Base-by-base conservation (phyloP, 2,888 invertebrate species). In the Shargacucullia verbasci region DNA sequence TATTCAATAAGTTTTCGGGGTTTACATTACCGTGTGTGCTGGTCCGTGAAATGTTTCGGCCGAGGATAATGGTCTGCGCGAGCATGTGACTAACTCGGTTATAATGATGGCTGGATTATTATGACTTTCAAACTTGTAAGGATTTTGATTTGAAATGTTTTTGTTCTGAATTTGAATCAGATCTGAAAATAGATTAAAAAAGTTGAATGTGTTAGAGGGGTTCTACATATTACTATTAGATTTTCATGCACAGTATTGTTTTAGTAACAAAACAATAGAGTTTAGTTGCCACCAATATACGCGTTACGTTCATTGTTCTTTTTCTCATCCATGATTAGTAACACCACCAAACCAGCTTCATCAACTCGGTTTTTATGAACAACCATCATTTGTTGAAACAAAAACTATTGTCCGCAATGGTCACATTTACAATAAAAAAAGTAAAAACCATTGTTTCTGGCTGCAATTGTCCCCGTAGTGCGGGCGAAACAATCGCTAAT, bases 1-100 rank as follows among this genome's bases (percentile, higher is more conserved):
- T 84, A 89, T 90, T 91, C 87, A 89, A 89, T 89, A 90, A 91
- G 86, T 90, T 91, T 73, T 84, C 70, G 84, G 41, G 87, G 83
- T 83, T 85, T 86, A 80, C 84, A 87, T 90, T 89, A 89, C 86
- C 76, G 80, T 78, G 87, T 79, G 79, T 78, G 82, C 85, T 87
- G 89, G 79, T 68, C 86, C 87, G 89, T 88, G 87, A 88, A 90
- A 91, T 91, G 83, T 81, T 83, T 81, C 70, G 79, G 78, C 67
- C 73, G 68, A 59, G 70, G 73, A 82, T 80, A 80, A 82, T 78
- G 70, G 73, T 68, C 57, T 60, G 70, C 57, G 78, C 71, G 80
- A 70, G 70, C 73, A 75, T 77, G 68, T 80, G 81, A 79, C 80
- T 76, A 70, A 72, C 69, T 75, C 76, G 63, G 79, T 84, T 83